These are phyloP conservation scores for Dasypolia templi DNA, from an alignment of 2,888 invertebrate genomes.

Conservation along the genomic window DNA sequence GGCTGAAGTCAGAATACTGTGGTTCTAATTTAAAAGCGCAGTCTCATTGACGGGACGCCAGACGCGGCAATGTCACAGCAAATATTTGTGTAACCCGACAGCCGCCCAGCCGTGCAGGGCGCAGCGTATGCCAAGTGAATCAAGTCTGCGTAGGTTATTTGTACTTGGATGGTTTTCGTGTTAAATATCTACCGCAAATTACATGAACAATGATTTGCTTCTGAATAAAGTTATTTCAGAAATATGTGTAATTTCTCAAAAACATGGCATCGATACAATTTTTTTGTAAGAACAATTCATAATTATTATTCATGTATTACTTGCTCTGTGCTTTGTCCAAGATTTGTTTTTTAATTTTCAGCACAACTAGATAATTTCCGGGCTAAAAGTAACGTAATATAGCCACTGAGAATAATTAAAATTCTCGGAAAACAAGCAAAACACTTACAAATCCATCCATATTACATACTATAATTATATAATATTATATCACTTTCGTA, in stretches of 20 bases:
- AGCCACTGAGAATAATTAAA: too few relatives aligned
- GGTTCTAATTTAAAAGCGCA: constrained; percentile 13
- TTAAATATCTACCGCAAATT: not conserved
- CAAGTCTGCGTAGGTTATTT: constrained; percentile 19
- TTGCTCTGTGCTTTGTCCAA: not conserved
- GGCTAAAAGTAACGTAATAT: not conserved
- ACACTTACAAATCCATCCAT: constrained; percentile 23
- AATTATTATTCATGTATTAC: not conserved
- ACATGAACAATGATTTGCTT: not conserved
- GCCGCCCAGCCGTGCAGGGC: constrained; percentile 27
- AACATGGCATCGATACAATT: not conserved
- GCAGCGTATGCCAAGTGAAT: constrained; percentile 34
- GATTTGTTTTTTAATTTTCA: not conserved
- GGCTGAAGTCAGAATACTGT: not conserved
- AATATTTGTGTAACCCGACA: constrained; percentile 65
- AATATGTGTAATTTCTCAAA: not conserved
- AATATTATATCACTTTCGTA: too few relatives aligned
- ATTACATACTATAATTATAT: too few relatives aligned
- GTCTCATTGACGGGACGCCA: constrained; percentile 45
- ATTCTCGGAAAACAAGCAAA: not conserved
- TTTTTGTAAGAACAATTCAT: not conserved
- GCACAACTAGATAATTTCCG: not conserved
- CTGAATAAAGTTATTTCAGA: not conserved
- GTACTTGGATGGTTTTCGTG: not conserved
- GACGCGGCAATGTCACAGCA: constrained; percentile 59